Conservation (phyloP, 2,888 invertebrate species). For the Ophioninae sp. region DNA sequence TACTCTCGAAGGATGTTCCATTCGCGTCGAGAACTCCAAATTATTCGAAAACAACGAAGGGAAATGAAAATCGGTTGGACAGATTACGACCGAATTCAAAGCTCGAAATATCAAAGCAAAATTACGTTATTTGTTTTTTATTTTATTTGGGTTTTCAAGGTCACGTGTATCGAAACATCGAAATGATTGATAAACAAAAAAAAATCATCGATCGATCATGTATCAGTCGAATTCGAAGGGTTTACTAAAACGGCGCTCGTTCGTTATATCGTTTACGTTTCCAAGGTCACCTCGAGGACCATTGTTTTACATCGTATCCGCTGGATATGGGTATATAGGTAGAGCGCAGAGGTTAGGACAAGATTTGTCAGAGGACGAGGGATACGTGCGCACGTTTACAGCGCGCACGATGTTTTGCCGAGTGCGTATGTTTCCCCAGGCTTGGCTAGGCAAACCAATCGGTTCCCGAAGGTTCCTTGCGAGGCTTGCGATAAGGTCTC, state of each 20-base stretch:
- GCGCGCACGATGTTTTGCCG: conserved; percentile 45
- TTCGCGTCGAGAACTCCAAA: background rate
- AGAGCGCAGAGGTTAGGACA: background rate
- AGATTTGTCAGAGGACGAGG: conserved; percentile 16
- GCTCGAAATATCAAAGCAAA: background rate
- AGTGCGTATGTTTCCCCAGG: conserved; percentile 51
- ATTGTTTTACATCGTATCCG: too few relatives aligned
- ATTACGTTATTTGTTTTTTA: background rate
- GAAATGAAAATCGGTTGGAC: background rate
- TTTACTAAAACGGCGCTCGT: too few relatives aligned
- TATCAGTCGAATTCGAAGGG: too few relatives aligned
- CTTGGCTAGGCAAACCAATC: conserved; percentile 64
- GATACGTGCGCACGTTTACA: background rate
- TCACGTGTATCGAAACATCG: too few relatives aligned
- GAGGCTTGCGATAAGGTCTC: conserved; percentile 57
- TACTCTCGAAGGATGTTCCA: background rate
- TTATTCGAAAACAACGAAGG: background rate
- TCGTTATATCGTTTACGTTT: too few relatives aligned
- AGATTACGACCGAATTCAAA: background rate
- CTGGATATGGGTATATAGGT: background rate
- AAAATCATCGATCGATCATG: too few relatives aligned
- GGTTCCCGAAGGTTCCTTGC: conserved; percentile 64
- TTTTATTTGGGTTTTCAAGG: too few relatives aligned
- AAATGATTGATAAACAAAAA: too few relatives aligned
- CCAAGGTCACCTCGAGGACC: too few relatives aligned